These are phyloP conservation scores for Tachypleus tridentatus DNA, from an alignment of 1,140 invertebrate species.

Conservation along the genomic window DNA sequence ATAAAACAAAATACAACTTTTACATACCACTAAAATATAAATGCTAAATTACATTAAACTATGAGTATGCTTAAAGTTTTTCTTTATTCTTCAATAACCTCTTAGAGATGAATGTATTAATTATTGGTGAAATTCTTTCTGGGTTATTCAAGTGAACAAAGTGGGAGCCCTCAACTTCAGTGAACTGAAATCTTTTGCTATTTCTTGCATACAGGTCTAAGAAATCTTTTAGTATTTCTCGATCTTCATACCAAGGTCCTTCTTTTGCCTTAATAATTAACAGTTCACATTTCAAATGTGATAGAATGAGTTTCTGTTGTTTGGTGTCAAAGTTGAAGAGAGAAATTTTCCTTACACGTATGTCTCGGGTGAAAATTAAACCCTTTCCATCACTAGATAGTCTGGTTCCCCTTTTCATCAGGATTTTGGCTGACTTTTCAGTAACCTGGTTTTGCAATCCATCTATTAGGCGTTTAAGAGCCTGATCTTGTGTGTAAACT, in stretches of 20 bases:
- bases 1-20: too few species aligned
- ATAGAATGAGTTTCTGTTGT: slow-evolving; percentile 6
- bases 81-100: too few species aligned
- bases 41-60: too few species aligned
- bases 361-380: slow-evolving; percentile 18
- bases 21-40: too few species aligned
- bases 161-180: slow-evolving; percentile 62
- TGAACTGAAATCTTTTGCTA: slow-evolving; percentile 42
- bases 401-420: slow-evolving; percentile 19
- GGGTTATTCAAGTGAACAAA: slow-evolving; percentile 69
- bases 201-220: slow-evolving; percentile 14
- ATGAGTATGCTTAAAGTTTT: too few species aligned
- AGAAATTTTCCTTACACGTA: slow-evolving; percentile 7
- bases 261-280: slow-evolving; percentile 58
- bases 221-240: slow-evolving; percentile 4
- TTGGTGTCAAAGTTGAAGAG: slow-evolving; percentile 9
- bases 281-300: slow-evolving; percentile 45
- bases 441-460: slow-evolving; percentile 19
- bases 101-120: slow-evolving; percentile 25
- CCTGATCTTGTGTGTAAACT: slow-evolving; percentile 17
- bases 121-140: slow-evolving; percentile 43
- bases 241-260: slow-evolving; percentile 39
- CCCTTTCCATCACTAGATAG: slow-evolving; percentile 17
- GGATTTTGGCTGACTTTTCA: slow-evolving; percentile 13
- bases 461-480: slow-evolving; percentile 24